These are phyloP conservation scores for Trachurus trachurus DNA, from an alignment of 2,797 vertebrate species.

Conservation along the genomic window DNA sequence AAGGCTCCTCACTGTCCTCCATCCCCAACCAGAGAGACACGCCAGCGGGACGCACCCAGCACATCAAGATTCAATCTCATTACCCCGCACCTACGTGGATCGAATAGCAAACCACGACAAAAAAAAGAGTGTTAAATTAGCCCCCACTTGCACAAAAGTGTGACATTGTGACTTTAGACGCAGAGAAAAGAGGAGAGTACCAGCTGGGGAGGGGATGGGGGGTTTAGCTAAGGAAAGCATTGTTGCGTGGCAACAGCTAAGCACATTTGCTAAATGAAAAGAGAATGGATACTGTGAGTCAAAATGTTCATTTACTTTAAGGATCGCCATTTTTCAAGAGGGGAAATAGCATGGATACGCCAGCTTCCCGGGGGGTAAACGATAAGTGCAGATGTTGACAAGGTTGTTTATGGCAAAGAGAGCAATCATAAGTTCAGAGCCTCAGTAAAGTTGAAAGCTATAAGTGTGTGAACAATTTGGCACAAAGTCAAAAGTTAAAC, in stretches of 20 bases:
- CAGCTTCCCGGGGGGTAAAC: slow-evolving; percentile 69
- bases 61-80: slow-evolving; percentile 86
- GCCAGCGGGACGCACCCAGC: slow-evolving; percentile 62
- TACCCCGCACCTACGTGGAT: slow-evolving; percentile 76
- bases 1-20: slow-evolving; percentile 65
- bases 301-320: slow-evolving; percentile 81
- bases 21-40: slow-evolving; percentile 46
- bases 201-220: slow-evolving; percentile 39
- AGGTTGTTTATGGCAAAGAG: slow-evolving; percentile 66
- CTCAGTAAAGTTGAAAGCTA: slow-evolving; percentile 37
- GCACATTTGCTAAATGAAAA: slow-evolving; percentile 82
- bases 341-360: slow-evolving; percentile 45
- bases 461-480: slow-evolving; percentile 40
- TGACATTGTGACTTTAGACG: slow-evolving; percentile 79
- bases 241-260: slow-evolving; percentile 87
- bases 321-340: slow-evolving; percentile 71
- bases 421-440: slow-evolving; percentile 57
- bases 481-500: slow-evolving; percentile 48
- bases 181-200: slow-evolving; percentile 55
- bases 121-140: slow-evolving; percentile 70
- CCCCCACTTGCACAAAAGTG: slow-evolving; percentile 69
- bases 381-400: slow-evolving; percentile 67
- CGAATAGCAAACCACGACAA: slow-evolving; percentile 75
- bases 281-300: slow-evolving; percentile 78
- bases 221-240: slow-evolving; percentile 64